Evolutionary conservation across 30 jellyfish, hydroid and myxozoan species (phyloP), one percentile per base, ranked within the genome.

Genomic region (Morbakka virulenta): DNA sequence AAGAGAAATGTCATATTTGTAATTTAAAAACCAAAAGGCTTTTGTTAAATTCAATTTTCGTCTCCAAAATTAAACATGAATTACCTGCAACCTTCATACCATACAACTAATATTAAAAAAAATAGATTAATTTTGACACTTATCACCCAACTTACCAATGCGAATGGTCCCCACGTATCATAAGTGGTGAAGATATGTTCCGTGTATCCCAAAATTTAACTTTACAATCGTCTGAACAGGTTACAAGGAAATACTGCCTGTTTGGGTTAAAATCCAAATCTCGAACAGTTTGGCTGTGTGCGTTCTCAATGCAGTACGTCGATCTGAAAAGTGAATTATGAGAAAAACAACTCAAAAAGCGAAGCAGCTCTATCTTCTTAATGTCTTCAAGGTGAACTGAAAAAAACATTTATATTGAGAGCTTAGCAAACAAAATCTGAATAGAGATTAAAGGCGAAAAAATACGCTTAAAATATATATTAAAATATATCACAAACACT

Each of bases 141-240:
- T n/a, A n/a, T n/a, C n/a, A n/a, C n/a, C n/a, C n/a, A n/a, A 22
- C 65, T 6, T 67, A 84, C 98, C 98, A 92, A 76, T 92, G 98
- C 3, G 98, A 92, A 62, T 92, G 98, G 62, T 92, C 98, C 35
- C 74, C 35, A 6, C 98, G 88, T 17, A 80, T 85, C 96, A 92
- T 85, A 14, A 92, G 79, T 11, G 96, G 92, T 0, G 80, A 66
- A 1, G 69, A 77, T 13, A 95, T 66, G 41, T 92, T 84, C 24
- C 98, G 66, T 4, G 86, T 79, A 70, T 92, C 98, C 98, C 98
- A 92, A 62, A 92, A 92, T 73, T 92, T 92, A 6, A 92, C 86
- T 62, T 81, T 92, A 70, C 98, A 92, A 72, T 92, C 98, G 69
- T 92, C 98, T 26, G 98, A 92, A 52, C 98, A 92, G 72, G 92